These are phyloP conservation scores for Enteromius anoplus DNA, from an alignment of 2,797 vertebrate species.

Conservation along the genomic window DNA sequence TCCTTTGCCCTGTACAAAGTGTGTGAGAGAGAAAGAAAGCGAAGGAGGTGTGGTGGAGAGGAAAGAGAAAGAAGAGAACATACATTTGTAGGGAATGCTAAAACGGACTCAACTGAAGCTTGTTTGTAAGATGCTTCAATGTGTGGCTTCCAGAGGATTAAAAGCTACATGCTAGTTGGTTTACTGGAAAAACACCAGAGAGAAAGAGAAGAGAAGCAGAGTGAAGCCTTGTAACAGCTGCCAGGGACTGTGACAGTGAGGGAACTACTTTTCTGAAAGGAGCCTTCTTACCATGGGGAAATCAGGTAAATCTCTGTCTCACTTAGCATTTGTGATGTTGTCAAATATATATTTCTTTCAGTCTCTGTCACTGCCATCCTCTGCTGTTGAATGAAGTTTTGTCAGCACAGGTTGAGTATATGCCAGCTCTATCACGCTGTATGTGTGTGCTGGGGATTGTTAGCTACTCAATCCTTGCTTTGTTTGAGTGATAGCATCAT, in stretches of 20 bases:
- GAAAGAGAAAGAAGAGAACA: constrained; percentile 45
- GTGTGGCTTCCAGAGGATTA: neutral
- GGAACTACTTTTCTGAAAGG: constrained; percentile 41
- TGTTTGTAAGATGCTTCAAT: neutral
- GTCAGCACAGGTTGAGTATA: constrained; percentile 34
- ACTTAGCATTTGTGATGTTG: neutral
- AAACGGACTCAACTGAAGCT: neutral
- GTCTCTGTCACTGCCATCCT: constrained; percentile 10
- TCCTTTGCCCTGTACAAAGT: constrained; percentile 51
- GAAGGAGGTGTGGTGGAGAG: constrained; percentile 28
- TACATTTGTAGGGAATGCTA: constrained; percentile 42
- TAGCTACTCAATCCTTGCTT: constrained; percentile 35
- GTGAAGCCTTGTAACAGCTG: constrained; percentile 26
- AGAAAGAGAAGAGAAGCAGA: neutral
- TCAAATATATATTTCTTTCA: neutral
- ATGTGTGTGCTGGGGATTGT: constrained; percentile 17
- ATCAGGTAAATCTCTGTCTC: constrained; percentile 69
- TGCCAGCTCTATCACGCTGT: constrained; percentile 23
- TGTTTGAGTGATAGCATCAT: constrained; percentile 46
- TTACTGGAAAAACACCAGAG: constrained; percentile 15
- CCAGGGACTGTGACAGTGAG: constrained; percentile 36
- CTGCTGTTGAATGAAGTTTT: constrained; percentile 20
- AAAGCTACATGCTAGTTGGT: neutral
- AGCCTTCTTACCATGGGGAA: constrained; percentile 76
- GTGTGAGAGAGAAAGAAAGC: constrained; percentile 29